These are phyloP conservation scores for Leptodactylus fuscus DNA, from an alignment of 2,113 vertebrate genomes.

Conservation along the genomic window DNA sequence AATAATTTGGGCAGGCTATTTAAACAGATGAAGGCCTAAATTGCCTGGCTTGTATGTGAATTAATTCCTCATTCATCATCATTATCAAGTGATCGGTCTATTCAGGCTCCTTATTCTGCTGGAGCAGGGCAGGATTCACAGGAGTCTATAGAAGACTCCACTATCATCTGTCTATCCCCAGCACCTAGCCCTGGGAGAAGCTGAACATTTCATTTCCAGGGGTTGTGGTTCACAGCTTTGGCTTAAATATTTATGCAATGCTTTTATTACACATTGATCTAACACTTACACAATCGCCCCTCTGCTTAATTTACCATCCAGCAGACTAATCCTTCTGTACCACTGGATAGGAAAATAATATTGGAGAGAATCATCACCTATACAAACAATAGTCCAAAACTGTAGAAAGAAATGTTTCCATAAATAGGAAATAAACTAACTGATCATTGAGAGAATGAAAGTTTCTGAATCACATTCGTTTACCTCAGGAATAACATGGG, in stretches of 20 bases:
- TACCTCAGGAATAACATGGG: no score
- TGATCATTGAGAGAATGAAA: no score
- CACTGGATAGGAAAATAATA: neutral
- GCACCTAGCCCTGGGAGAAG: conserved; percentile 84
- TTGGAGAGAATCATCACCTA: neutral
- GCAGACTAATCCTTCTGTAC: neutral
- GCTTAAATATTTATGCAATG: conserved; percentile 83
- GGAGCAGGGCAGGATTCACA: conserved; percentile 89
- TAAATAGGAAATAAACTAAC: no score
- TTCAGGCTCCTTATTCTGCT: conserved; percentile 89
- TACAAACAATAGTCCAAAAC: neutral
- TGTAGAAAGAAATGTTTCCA: neutral
- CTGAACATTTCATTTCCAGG: conserved; percentile 75
- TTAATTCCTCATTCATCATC: conserved; percentile 99
- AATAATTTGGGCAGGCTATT: conserved; percentile 97
- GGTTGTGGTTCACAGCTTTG: conserved; percentile 71
- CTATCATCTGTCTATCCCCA: conserved; percentile 80
- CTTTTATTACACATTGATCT: conserved; percentile 68
- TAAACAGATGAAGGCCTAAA: conserved; percentile 99
- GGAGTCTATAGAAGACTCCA: conserved; percentile 96
- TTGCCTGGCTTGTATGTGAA: conserved; percentile 98
- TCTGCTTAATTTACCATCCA: conserved; percentile 33
- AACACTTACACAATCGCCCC: conserved; percentile 35
- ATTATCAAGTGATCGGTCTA: conserved; percentile 94
- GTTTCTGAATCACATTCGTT: no score